Percentiles rank a stretch among this genome's conserved stretches.
Evolutionary conservation across 2,888 invertebrate species (phyloP).

Genomic region (Nudaria mundana): DNA sequence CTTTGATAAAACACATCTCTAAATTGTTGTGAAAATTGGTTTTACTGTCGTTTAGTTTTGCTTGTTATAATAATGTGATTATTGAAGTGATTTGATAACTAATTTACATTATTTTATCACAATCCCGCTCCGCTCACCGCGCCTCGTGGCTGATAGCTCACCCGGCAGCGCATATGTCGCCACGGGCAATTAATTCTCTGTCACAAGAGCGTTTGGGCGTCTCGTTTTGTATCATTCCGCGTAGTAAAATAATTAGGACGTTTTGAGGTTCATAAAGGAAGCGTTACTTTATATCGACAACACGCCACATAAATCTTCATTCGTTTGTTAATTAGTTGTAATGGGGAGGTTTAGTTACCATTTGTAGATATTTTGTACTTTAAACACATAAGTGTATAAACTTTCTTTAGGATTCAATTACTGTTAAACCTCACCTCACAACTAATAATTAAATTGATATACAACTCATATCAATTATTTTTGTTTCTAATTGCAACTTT

Average conservation of each 20-base stretch:
- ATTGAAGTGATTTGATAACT: not conserved
- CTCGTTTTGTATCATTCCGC: constrained; percentile 71
- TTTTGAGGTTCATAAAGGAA: constrained; percentile 81
- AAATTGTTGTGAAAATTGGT: constrained; percentile 31
- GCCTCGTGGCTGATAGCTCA: constrained; percentile 19
- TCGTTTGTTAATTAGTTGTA: constrained; percentile 72
- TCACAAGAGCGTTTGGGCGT: constrained; percentile 81
- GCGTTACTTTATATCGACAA: constrained; percentile 80
- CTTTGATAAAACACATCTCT: constrained; percentile 37
- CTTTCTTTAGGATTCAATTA: not conserved
- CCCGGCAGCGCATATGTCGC: constrained; percentile 67
- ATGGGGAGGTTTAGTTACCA: constrained; percentile 43
- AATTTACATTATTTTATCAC: constrained; percentile 3
- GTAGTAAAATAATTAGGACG: constrained; percentile 80
- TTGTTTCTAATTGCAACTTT: too few relatives aligned
- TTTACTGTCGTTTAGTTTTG: not conserved
- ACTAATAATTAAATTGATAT: too few relatives aligned
- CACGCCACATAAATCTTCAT: constrained; percentile 79
- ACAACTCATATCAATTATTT: too few relatives aligned
- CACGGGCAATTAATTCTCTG: constrained; percentile 80
- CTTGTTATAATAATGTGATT: not conserved
- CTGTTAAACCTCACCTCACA: too few relatives aligned
- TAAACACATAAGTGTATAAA: constrained; percentile 13
- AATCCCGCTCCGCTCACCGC: constrained; percentile 33
- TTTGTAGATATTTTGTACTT: constrained; percentile 34